Conservation (phyloP, 2,797 vertebrate species). For the Sardinella longiceps region DNA sequence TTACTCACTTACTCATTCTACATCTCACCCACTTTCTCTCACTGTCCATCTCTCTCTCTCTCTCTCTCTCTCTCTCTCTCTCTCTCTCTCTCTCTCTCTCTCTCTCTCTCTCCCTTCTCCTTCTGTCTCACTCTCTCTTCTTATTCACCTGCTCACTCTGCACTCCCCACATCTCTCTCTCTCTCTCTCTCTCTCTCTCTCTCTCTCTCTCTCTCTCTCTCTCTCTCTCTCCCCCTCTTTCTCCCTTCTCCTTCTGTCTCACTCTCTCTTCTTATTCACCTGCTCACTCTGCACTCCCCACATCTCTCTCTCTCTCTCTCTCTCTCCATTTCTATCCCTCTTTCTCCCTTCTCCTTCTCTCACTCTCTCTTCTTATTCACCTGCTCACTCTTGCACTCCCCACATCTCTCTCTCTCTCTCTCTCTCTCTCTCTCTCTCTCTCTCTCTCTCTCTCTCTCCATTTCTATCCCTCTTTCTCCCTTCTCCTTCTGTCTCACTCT, state of each 20-base stretch:
- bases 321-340: conserved; percentile 21
- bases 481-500: not conserved
- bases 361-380: not conserved
- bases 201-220: not conserved
- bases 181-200: not conserved
- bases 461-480: not conserved
- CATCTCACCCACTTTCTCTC: conserved; percentile 11
- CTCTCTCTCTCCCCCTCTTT: not conserved
- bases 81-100: not conserved
- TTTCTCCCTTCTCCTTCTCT: not conserved
- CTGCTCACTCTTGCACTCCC: too few relatives aligned
- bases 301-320: not conserved
- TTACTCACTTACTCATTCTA: not conserved
- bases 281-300: conserved; percentile 5
- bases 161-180: not conserved
- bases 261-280: not conserved
- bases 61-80: not conserved
- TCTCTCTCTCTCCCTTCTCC: conserved; percentile 23
- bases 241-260: not conserved
- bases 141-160: not conserved
- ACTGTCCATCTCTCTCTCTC: conserved; percentile 1
- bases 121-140: not conserved
- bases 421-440: not conserved
- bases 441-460: not conserved
- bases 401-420: not conserved